Evolutionary conservation across 64 coral and sea anemone genomes (phyloP), one percentile per base, ranked within the genome.

Genomic region (Anthopleura sola): DNA sequence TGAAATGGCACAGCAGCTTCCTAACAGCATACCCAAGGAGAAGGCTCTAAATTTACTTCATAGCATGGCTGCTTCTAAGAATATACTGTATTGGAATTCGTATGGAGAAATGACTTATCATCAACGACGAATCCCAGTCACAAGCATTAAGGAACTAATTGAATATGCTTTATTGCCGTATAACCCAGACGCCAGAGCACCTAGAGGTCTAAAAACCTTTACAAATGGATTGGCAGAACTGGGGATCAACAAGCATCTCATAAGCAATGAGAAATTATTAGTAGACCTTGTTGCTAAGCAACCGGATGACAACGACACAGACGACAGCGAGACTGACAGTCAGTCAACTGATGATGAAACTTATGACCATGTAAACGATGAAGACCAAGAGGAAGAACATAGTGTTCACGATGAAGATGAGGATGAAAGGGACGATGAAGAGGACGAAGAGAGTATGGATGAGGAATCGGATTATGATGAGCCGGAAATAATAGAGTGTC

Each of bases 271-370:
- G 34, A 75, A 36, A 75, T 33, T 36, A 14, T 75, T 75, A 75
- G n/a, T 36, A 75, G 69, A 75, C 15, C 69, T 75, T 26, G 69
- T 33, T 75, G 69, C 69, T 75, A 75, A 1, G 69, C 69, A 75
- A 75, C 69, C 69, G 10, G 69, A n/a, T n/a, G n/a, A n/a, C n/a
- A n/a, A n/a, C n/a, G n/a, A n/a, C n/a, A n/a, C n/a, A n/a, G n/a
- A n/a, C 6, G 55, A 58, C 14, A 19, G 17, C 2, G 3, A 33
- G 13, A 33, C 69, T 6, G 69, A 75, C 17, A 33, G 28, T 75
- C 69, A 75, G 6, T 33, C 69, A 29, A 75, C 13, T 28, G 28
- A 75, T 36, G 55, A 58, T 7, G 4, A 58, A 58, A 21, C 20
- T 7, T 21, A 9, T 58, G 20, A 21, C 20, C 55, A 58, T 58